These are phyloP conservation scores for Drosophila neotestacea DNA, from an alignment of 2,888 invertebrate genomes.

Conservation along the genomic window DNA sequence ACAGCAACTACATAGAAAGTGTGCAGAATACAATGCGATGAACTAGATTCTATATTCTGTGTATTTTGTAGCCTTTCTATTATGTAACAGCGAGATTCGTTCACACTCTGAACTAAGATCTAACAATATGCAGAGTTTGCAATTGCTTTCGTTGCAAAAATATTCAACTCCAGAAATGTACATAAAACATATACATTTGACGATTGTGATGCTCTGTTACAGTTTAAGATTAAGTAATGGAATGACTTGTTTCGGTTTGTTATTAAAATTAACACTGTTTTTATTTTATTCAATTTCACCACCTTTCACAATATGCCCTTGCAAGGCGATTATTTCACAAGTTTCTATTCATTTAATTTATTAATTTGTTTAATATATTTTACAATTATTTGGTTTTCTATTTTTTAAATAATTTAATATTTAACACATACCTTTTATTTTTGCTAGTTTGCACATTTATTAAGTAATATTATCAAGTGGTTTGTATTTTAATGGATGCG, in stretches of 20 bases:
- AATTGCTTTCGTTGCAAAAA: no score
- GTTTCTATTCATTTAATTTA: conserved; percentile 46
- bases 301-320: conserved; percentile 73
- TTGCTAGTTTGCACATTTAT: conserved; percentile 53
- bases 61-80: no score
- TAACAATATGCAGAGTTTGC: no score
- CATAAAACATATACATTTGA: no score
- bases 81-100: no score
- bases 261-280: conserved; percentile 71
- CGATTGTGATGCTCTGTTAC: no score
- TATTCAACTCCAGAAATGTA: no score
- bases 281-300: conserved; percentile 64
- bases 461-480: conserved; percentile 32
- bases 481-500: conserved; percentile 37
- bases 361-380: conserved; percentile 67
- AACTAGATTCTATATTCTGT: no score
- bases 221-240: no score
- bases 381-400: conserved; percentile 46
- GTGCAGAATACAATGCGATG: no score
- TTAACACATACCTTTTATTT: conserved; percentile 56
- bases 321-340: conserved; percentile 55
- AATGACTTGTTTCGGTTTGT: neutral
- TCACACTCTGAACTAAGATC: no score
- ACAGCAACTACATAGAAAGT: no score
- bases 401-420: conserved; percentile 22